phyloP scores from a whole-genome alignment of 2,888 invertebrate species.

The Diplolepis rosae region DNA sequence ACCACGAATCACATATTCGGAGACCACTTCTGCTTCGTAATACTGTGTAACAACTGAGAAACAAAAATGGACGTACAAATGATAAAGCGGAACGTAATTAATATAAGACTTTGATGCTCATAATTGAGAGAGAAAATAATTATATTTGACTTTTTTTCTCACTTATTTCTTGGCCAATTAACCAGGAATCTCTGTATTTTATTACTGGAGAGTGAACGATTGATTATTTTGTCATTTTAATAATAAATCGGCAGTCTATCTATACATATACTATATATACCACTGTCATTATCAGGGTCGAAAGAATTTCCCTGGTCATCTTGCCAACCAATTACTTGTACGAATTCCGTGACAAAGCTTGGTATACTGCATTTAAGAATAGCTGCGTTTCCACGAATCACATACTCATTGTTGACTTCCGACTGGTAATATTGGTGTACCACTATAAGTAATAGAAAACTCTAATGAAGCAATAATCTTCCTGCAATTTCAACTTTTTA shows the following conservation, averaged over 20 bases:
- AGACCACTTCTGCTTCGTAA: slow-evolving; percentile 92
- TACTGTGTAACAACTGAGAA: slow-evolving; percentile 88
- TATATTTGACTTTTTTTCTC: not conserved
- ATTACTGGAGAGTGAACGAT: not conserved
- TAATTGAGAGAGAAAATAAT: not conserved
- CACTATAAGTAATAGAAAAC: slow-evolving; percentile 76
- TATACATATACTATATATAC: no score
- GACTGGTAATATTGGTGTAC: slow-evolving; percentile 92
- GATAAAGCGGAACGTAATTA: slow-evolving; percentile 18
- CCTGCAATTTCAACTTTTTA: not conserved
- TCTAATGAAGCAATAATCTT: not conserved
- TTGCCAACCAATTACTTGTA: slow-evolving; percentile 89
- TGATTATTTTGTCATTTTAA: not conserved
- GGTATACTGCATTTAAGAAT: slow-evolving; percentile 93
- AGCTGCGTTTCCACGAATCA: slow-evolving; percentile 90
- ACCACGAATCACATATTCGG: slow-evolving; percentile 91
- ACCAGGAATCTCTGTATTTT: not conserved
- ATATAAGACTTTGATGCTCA: not conserved
- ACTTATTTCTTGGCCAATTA: not conserved
- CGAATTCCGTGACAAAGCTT: slow-evolving; percentile 92
- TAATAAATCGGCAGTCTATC: no score
- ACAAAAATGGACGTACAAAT: slow-evolving; percentile 29
- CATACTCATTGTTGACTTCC: slow-evolving; percentile 92
- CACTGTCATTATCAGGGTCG: slow-evolving; percentile 66
- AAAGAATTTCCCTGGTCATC: slow-evolving; percentile 74